phyloP scores from a whole-genome alignment of 2,797 vertebrate species.

The Sebastes hubbsi region DNA sequence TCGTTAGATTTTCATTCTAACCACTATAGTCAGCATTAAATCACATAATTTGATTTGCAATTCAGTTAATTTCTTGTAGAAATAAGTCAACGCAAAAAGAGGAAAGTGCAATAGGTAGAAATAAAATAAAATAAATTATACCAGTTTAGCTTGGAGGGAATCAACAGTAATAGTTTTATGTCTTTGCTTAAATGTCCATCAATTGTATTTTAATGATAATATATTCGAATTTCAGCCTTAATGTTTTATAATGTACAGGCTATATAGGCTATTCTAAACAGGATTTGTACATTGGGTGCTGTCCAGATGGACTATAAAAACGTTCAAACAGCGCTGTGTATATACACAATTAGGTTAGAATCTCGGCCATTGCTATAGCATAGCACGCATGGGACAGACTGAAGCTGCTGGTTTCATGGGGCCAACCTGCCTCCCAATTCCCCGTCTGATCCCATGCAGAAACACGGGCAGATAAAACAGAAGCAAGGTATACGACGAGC shows the following conservation, averaged over 20 bases:
- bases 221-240: neutral
- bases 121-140: neutral
- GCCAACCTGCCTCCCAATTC: conserved; percentile 44
- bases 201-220: neutral
- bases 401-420: conserved; percentile 30
- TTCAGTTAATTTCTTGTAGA: neutral
- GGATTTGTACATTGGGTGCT: neutral
- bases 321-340: conserved; percentile 1
- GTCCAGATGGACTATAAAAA: neutral
- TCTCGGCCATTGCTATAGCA: conserved; percentile 36
- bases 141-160: neutral
- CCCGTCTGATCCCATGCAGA: conserved; percentile 65
- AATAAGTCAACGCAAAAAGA: neutral
- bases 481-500: conserved; percentile 42
- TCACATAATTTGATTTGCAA: neutral
- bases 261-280: neutral
- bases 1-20: neutral
- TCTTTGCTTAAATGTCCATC: neutral
- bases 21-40: neutral
- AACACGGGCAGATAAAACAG: conserved; percentile 61
- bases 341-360: conserved; percentile 54
- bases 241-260: neutral
- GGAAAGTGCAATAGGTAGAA: neutral
- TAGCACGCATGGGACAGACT: conserved; percentile 5
- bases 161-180: neutral